Evolutionary conservation across 2,888 invertebrate genomes (phyloP), one percentile per base, ranked within the genome.

Genomic region (Seira sanloemensis): DNA sequence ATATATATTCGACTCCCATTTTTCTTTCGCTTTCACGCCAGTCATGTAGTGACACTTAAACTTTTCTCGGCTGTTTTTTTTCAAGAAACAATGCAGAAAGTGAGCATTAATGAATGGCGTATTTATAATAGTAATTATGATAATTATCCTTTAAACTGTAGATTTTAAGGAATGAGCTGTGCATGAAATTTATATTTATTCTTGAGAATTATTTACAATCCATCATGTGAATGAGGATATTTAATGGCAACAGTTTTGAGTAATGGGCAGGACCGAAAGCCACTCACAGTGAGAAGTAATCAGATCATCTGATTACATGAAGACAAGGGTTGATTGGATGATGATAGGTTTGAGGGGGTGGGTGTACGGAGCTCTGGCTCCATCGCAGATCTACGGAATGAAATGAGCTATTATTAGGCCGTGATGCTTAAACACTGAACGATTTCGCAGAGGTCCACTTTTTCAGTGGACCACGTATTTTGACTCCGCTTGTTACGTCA

Each of bases 241-340:
- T 24, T 74, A 69, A 77, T 77, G 12, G 24, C 24, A 76, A 25
- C n/a, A 66, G 66, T 66, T 46, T 26, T 58, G 58, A 58, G n/a
- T 58, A 9, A 58, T 18, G 4, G 23, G 21, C 62, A 62, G 21
- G 62, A 23, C 24, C 23, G 26, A 75, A 68, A 24, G 25, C 71
- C 82, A 50, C 82, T 81, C 62, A 62, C 71, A 21, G 62, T 67
- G 74, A n/a, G 68, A 62, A 23, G 77, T 73, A 83, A 83, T 83
- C 83, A 72, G 78, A 83, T 72, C 83, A 77, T 77, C 78, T 78
- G 74, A 78, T 84, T 84, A 78, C 78, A 82, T 68, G 69, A 68
- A 76, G 78, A 78, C 84, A 84, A 84, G 84, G 84, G 84, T 84
- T 84, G 84, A 84, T 84, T 84, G 71, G 84, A 84, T 84, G 84